Conservation (phyloP, 2,888 invertebrate genomes). For the Sisyra nigra region DNA sequence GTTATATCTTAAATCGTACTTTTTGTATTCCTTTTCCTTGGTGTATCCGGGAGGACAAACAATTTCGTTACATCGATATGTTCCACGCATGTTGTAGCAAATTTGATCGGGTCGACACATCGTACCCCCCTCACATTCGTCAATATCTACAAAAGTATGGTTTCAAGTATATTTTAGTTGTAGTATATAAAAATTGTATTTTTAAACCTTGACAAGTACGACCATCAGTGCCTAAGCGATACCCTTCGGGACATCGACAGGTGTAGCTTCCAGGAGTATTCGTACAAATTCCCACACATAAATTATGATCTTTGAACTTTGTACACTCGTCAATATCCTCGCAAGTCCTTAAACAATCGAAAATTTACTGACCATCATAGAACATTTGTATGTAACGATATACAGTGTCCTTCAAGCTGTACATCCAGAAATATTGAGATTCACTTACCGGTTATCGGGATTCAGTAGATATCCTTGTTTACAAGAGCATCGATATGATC, state of each 20-base stretch:
- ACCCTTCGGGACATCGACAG: slow-evolving; percentile 69
- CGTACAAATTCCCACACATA: slow-evolving; percentile 62
- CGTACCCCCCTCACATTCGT: slow-evolving; percentile 44
- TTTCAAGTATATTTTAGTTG: slow-evolving; percentile 5
- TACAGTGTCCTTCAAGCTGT: too few species aligned
- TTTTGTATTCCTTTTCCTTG: slow-evolving; percentile 57
- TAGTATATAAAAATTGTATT: not conserved
- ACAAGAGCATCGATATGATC: slow-evolving; percentile 79
- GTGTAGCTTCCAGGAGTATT: slow-evolving; percentile 77
- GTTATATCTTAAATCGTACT: slow-evolving; percentile 50
- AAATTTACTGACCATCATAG: not conserved
- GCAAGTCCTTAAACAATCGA: slow-evolving; percentile 37
- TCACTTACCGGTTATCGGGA: slow-evolving; percentile 45
- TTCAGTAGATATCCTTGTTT: slow-evolving; percentile 66
- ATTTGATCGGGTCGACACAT: slow-evolving; percentile 48
- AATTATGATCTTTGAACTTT: slow-evolving; percentile 50
- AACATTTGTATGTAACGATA: too few species aligned
- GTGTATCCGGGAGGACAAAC: slow-evolving; percentile 74
- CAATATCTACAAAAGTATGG: slow-evolving; percentile 37
- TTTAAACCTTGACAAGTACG: slow-evolving; percentile 66
- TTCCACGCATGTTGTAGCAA: slow-evolving; percentile 83
- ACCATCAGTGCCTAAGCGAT: slow-evolving; percentile 54
- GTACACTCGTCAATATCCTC: slow-evolving; percentile 78
- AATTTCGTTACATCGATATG: slow-evolving; percentile 74
- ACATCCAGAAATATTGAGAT: slow-evolving; percentile 15